Evolutionary conservation across 1,140 invertebrate genomes (phyloP), one percentile per base, ranked within the genome.

Genomic region (Conopomorpha cramerella): DNA sequence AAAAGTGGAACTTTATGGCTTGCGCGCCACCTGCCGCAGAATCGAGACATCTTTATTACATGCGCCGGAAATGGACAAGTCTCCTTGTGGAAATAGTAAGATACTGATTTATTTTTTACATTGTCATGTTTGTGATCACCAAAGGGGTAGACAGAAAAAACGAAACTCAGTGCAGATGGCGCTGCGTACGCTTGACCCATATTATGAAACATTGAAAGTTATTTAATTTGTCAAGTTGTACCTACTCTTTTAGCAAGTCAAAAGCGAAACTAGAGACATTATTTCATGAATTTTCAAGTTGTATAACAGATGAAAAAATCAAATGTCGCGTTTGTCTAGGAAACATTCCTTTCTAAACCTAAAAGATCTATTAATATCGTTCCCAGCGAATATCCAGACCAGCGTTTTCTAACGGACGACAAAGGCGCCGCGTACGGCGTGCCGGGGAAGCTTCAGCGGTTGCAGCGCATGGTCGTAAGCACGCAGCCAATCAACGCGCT

Each of bases 51-150:
- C n/a, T 97, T 97, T 62, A 83, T 91, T 49, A 96, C 95, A 0
- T 87, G 88, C 48, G 92, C 93, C 6, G 95, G 95, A 8, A 86
- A 85, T 56, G 95, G 95, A 16, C 88, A 91, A 12, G 58, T 97
- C 1, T 85, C 87, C 51, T 72, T 98, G 8, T 98, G 95, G 95
- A 92, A 96, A 84, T 98, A 98, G 91, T 94, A 80, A 81, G 81
- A 6, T 6, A 4, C 19, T 23, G 19, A 10, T n/a, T n/a, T 77
- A 40, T 19, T 15, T 18, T 40, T 8, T 30, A 30, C 13, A 1
- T 17, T 46, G 15, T 30, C 17, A 16, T 8, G 18, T 36, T n/a
- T n/a, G n/a, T n/a, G n/a, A 28, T 28, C n/a, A 34, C 8, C 2
- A 17, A 8, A 18, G 10, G 6, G 13, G 31, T 23, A 16, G 14